These are phyloP conservation scores for Scopus umbretta DNA, from an alignment of 2,113 vertebrate genomes.

Conservation along the genomic window DNA sequence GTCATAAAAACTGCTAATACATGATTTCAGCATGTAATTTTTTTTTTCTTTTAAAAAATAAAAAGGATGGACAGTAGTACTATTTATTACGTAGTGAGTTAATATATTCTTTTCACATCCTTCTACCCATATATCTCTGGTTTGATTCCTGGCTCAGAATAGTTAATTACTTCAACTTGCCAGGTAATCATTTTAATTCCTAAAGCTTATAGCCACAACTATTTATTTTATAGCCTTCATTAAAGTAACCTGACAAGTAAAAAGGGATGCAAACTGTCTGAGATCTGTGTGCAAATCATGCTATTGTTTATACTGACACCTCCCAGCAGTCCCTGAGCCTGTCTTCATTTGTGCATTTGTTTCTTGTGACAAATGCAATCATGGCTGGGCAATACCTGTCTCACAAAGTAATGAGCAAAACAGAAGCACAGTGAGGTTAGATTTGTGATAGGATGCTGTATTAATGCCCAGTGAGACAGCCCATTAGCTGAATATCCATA, in stretches of 20 bases:
- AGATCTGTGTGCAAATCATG: conserved; percentile 27
- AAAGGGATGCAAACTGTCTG: conserved; percentile 22
- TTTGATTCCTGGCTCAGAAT: conserved; percentile 42
- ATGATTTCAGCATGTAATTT: neutral
- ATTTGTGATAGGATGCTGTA: neutral
- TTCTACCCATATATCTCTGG: conserved; percentile 15
- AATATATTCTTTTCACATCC: conserved; percentile 31
- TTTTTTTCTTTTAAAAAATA: neutral
- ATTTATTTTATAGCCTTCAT: conserved; percentile 61
- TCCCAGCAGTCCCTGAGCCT: conserved; percentile 39
- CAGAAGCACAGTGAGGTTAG: neutral
- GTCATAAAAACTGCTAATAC: neutral
- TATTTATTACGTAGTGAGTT: neutral
- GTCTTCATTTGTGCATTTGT: conserved; percentile 27
- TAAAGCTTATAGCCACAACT: conserved; percentile 31
- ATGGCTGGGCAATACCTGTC: conserved; percentile 33
- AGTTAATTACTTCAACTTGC: conserved; percentile 58
- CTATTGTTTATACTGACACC: conserved; percentile 44
- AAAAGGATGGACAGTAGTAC: neutral
- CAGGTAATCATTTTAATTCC: conserved; percentile 59
- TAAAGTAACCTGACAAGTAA: conserved; percentile 56
- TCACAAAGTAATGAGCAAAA: conserved; percentile 29
- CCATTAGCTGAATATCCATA: conserved; percentile 38
- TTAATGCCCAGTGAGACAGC: conserved; percentile 28
- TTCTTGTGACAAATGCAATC: conserved; percentile 46